phyloP scores from a whole-genome alignment of 2,888 invertebrate species.

The Parnassius apollo region DNA sequence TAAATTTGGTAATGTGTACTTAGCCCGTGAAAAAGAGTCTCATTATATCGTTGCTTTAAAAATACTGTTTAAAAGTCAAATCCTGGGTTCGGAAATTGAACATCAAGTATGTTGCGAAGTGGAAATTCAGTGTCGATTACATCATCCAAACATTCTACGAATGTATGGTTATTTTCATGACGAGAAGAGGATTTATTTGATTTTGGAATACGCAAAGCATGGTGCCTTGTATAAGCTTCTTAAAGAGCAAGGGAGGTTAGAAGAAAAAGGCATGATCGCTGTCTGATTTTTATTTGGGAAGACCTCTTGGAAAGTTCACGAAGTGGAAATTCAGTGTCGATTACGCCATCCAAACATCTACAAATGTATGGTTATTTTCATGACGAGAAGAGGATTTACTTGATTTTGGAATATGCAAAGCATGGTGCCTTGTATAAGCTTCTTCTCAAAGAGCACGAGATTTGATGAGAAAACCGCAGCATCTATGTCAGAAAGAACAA shows the following conservation, averaged over 20 bases:
- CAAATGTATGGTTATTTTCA: conserved; percentile 97
- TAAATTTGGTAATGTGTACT: conserved; percentile 98
- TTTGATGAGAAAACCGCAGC: conserved; percentile 91
- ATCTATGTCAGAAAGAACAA: conserved; percentile 93
- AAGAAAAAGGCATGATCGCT: conserved; percentile 78
- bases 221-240: conserved; percentile 89
- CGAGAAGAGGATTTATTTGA: too few relatives aligned
- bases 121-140: conserved; percentile 96
- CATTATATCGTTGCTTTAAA: conserved; percentile 92
- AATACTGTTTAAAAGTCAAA: conserved; percentile 94
- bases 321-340: conserved; percentile 98
- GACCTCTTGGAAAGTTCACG: conserved; percentile 87
- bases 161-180: conserved; percentile 96
- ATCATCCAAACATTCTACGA: conserved; percentile 96
- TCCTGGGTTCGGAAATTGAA: conserved; percentile 92
- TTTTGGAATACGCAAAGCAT: conserved; percentile 83
- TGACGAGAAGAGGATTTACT: conserved; percentile 92
- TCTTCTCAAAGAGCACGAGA: conserved; percentile 85
- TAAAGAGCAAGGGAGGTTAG: conserved; percentile 87
- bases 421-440: conserved; percentile 88
- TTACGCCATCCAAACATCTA: conserved; percentile 96
- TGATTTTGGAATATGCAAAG: conserved; percentile 97
- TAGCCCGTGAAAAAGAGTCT: conserved; percentile 93
- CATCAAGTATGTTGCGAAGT: conserved; percentile 97
- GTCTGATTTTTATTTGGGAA: too few relatives aligned